Conservation (phyloP, 1,140 invertebrate genomes). For the Microplitis mediator region DNA sequence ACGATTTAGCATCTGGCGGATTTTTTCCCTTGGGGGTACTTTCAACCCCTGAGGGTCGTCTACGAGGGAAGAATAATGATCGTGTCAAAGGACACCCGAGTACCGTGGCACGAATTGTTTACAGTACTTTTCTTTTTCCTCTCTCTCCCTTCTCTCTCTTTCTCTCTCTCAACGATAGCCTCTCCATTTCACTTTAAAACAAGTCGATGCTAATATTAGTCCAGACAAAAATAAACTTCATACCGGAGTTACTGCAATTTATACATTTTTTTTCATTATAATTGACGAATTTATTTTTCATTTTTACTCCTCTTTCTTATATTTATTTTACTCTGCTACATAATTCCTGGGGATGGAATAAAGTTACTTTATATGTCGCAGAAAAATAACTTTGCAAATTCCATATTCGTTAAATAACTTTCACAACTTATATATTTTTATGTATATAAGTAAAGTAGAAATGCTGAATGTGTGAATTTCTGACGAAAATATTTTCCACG, state of each 20-base stretch:
- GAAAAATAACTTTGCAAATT: no score
- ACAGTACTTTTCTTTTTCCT: neutral
- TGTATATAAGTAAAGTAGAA: no score
- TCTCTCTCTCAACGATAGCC: neutral
- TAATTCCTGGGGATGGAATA: no score
- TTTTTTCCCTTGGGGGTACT: conserved; percentile 2
- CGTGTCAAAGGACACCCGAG: conserved; percentile 6
- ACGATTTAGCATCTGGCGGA: conserved; percentile 18
- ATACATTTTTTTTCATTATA: neutral
- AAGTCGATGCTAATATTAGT: conserved; percentile 22
- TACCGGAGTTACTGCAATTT: neutral
- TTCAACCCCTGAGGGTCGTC: neutral
- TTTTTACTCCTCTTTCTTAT: neutral
- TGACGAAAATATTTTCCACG: neutral
- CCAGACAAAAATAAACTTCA: conserved; percentile 11
- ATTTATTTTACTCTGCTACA: no score
- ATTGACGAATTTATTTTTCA: neutral
- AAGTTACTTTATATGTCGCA: no score
- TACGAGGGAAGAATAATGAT: conserved; percentile 16
- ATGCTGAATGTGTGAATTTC: neutral
- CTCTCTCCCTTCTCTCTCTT: neutral
- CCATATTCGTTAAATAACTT: no score
- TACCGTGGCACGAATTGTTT: neutral
- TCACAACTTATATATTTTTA: no score
- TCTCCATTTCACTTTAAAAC: neutral